Evolutionary conservation across 1,140 invertebrate species (phyloP), one percentile per base, ranked within the genome.

Genomic region (Zaprionus davidi): DNA sequence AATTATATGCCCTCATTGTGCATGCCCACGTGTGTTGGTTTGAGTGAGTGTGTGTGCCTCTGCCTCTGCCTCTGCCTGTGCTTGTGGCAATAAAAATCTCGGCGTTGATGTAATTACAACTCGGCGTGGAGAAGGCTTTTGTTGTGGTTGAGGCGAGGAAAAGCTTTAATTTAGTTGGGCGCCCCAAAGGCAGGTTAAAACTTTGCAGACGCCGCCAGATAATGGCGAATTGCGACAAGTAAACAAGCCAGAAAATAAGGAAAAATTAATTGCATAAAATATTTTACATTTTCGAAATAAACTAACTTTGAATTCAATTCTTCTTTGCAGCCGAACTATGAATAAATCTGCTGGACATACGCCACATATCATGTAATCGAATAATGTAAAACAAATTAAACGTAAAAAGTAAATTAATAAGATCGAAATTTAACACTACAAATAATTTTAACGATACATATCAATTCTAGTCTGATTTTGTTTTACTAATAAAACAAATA

Each of bases 391-490:
- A 64, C 24, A 51, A 69, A 22, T 6, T 11, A 53, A 75, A 34
- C 13, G 56, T 17, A 46, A 58, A 13, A 20, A 38, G 20, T 6
- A 28, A 56, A 68, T 13, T n/a, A 55, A 31, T 41, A 49, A 31
- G 3, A 70, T 26, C n/a, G 59, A 51, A 38, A 59, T 53, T 58
- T 56, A 53, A 64, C 60, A 56, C 62, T 59, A 20, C 36, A 20
- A 67, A n/a, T 7, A 57, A 67, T 70, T 66, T 75, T 68, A 90
- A 90, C 85, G 85, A 90, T 69, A 90, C 85, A 90, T 90, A 90
- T 90, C 85, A 90, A 82, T 65, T 44, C 68, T 82, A 75, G 85
- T 85, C 85, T 90, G 85, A 90, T 82, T 82, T 82, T 79, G 31
- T 62, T 58, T 59, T 53, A 28, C 56, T 49, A 67, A 71, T 20